These are phyloP conservation scores for Drosophila littoralis DNA, from an alignment of 1,140 invertebrate species.

Conservation along the genomic window DNA sequence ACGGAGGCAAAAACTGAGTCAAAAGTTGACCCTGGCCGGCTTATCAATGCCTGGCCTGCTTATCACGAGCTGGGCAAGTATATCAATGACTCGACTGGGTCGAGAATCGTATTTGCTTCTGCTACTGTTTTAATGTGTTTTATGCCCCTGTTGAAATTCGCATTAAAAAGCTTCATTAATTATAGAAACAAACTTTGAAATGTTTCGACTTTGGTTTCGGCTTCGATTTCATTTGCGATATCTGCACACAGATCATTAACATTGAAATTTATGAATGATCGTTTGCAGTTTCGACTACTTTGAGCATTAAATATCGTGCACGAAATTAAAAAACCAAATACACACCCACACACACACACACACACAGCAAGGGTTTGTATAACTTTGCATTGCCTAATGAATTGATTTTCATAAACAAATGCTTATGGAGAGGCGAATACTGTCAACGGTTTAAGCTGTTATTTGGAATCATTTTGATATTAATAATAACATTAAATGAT, in stretches of 20 bases:
- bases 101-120: conserved; percentile 32
- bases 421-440: conserved; percentile 31
- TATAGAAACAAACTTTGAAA: conserved; percentile 59
- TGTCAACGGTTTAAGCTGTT: neutral
- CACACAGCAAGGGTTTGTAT: conserved; percentile 46
- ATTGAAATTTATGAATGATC: conserved; percentile 73
- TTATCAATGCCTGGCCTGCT: conserved; percentile 55
- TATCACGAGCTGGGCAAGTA: conserved; percentile 44
- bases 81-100: conserved; percentile 13
- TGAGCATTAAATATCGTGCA: conserved; percentile 48
- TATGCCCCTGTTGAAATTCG: conserved; percentile 47
- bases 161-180: conserved; percentile 68
- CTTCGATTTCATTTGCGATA: conserved; percentile 43
- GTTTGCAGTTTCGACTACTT: conserved; percentile 36
- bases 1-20: conserved; percentile 4
- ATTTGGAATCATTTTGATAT: neutral
- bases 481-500: no score
- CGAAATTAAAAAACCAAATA: conserved; percentile 42
- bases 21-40: conserved; percentile 59
- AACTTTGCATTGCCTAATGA: conserved; percentile 42
- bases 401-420: conserved; percentile 37
- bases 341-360: conserved; percentile 18
- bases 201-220: conserved; percentile 37
- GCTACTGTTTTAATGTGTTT: conserved; percentile 30
- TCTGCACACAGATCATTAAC: conserved; percentile 54